Conservation (phyloP, 2,888 invertebrate species). For the Campoletis raptor region DNA sequence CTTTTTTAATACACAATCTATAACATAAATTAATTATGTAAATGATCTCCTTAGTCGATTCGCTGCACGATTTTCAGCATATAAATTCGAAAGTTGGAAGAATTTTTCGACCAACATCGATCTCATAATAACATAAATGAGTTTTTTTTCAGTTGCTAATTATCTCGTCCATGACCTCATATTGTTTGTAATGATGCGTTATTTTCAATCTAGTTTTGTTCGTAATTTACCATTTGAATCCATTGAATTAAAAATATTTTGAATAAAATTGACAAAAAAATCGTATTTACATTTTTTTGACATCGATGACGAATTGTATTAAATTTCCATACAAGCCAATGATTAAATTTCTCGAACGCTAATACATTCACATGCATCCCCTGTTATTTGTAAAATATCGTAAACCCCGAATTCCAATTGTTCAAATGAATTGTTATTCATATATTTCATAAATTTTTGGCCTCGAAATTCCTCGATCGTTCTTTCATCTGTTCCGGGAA, state of each 20-base stretch:
- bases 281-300: background rate
- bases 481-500: conserved; percentile 1
- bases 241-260: background rate
- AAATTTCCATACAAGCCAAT: background rate
- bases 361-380: background rate
- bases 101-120: too few relatives aligned
- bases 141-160: background rate
- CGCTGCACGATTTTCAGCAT: too few relatives aligned
- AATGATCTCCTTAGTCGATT: too few relatives aligned
- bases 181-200: background rate
- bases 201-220: background rate
- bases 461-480: background rate
- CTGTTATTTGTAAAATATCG: background rate
- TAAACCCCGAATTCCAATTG: background rate
- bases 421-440: background rate
- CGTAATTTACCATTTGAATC: background rate
- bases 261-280: background rate
- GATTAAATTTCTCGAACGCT: background rate
- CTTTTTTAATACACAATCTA: too few relatives aligned
- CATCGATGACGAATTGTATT: background rate
- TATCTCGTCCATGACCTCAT: background rate
- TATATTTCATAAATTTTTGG: background rate
- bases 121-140: background rate
- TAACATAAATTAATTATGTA: too few relatives aligned
- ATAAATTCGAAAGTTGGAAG: too few relatives aligned